phyloP scores from a whole-genome alignment of 1,140 invertebrate species.

The Bombus sylvicola region DNA sequence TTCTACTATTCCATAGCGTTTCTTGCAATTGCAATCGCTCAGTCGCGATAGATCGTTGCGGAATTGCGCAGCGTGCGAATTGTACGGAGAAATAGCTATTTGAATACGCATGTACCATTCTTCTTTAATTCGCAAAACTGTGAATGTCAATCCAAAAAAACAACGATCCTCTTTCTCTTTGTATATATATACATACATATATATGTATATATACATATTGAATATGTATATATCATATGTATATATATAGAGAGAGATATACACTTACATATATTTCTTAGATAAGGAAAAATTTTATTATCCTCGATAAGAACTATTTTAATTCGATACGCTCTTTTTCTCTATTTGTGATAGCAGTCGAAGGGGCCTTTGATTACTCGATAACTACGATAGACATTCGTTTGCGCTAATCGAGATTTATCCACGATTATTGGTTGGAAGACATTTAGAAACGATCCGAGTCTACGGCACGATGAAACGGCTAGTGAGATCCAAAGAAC shows the following conservation, averaged over 20 bases:
- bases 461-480: slow-evolving; percentile 50
- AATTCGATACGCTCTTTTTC: slow-evolving; percentile 41
- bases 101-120: slow-evolving; percentile 3
- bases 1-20: background rate
- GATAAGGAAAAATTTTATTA: slow-evolving; percentile 42
- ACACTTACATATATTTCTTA: slow-evolving; percentile 9
- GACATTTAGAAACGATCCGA: slow-evolving; percentile 51
- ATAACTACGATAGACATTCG: slow-evolving; percentile 50
- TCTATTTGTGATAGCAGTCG: slow-evolving; percentile 62
- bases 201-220: background rate
- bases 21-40: background rate
- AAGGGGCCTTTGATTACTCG: slow-evolving; percentile 59
- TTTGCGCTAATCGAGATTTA: slow-evolving; percentile 56
- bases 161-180: slow-evolving; percentile 46
- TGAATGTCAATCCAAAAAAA: slow-evolving; percentile 51
- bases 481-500: slow-evolving; percentile 71
- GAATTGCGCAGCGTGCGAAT: background rate
- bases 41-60: background rate
- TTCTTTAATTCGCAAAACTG: slow-evolving; percentile 33
- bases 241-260: background rate
- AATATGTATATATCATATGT: background rate
- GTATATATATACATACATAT: background rate
- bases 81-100: background rate
- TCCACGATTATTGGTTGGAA: slow-evolving; percentile 40
- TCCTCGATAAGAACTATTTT: slow-evolving; percentile 51